phyloP scores from a whole-genome alignment of 2,888 invertebrate species.

The Trissonchulus sp. region DNA sequence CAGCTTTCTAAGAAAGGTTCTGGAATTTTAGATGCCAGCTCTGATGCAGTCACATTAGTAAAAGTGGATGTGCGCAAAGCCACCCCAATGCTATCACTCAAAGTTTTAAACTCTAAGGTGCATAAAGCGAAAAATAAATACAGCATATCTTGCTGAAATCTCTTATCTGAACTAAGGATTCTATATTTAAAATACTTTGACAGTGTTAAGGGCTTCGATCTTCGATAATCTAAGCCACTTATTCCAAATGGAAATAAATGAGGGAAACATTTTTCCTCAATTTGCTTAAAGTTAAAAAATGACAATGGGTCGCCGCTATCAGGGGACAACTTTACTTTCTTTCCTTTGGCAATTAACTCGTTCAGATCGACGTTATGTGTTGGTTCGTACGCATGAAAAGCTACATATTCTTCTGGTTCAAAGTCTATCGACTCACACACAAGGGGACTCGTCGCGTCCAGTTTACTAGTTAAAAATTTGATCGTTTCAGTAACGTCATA shows the following conservation, averaged over 20 bases:
- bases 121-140: constrained; percentile 17
- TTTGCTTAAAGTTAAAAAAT: neutral
- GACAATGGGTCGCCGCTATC: neutral
- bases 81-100: neutral
- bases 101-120: neutral
- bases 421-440: neutral
- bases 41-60: neutral
- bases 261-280: constrained; percentile 12
- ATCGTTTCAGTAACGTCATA: neutral
- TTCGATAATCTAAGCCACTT: neutral
- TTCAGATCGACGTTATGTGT: neutral
- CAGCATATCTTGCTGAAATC: constrained; percentile 7
- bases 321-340: neutral
- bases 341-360: neutral
- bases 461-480: neutral
- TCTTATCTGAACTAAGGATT: neutral
- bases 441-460: neutral
- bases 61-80: neutral
- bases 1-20: constrained; percentile 1
- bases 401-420: neutral
- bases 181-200: neutral
- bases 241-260: constrained; percentile 1
- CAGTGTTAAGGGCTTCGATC: neutral
- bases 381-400: neutral
- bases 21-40: neutral